phyloP scores from a whole-genome alignment of 2,113 vertebrate species.

The Dromiciops gliroides region DNA sequence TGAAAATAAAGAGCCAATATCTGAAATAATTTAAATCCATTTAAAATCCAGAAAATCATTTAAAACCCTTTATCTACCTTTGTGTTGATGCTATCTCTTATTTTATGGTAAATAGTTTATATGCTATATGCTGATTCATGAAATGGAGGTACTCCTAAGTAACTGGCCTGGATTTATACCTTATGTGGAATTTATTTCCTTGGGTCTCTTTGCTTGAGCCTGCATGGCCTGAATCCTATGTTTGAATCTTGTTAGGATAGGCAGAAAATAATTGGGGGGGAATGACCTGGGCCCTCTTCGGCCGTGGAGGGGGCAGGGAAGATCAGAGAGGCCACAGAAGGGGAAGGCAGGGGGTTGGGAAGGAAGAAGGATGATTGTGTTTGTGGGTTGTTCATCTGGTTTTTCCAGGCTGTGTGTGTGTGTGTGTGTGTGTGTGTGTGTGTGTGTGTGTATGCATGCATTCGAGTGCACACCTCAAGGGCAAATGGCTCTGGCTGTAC shows the following conservation, averaged over 20 bases:
- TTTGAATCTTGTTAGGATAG: neutral
- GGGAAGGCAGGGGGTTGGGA: neutral
- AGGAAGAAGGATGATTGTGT: neutral
- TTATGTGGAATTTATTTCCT: neutral
- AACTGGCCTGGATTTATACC: neutral
- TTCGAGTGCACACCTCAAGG: neutral
- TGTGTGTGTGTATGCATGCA: neutral
- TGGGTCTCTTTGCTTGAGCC: neutral
- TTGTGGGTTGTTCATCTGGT: slow-evolving; percentile 54
- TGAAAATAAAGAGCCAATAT: neutral
- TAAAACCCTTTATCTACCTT: neutral
- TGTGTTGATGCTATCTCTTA: neutral
- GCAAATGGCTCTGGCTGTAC: slow-evolving; percentile 44
- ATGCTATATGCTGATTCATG: neutral
- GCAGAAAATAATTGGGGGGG: neutral
- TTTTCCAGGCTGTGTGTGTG: slow-evolving; percentile 35
- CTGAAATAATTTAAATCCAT: neutral
- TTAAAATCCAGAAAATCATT: neutral
- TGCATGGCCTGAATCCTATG: neutral
- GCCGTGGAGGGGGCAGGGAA: neutral
- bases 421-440: neutral
- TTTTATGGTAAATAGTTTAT: neutral
- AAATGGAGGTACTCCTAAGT: neutral
- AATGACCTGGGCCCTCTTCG: neutral
- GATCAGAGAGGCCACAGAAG: neutral